These are phyloP conservation scores for Glomeris maerens DNA, from an alignment of 1,140 invertebrate species.

Conservation along the genomic window DNA sequence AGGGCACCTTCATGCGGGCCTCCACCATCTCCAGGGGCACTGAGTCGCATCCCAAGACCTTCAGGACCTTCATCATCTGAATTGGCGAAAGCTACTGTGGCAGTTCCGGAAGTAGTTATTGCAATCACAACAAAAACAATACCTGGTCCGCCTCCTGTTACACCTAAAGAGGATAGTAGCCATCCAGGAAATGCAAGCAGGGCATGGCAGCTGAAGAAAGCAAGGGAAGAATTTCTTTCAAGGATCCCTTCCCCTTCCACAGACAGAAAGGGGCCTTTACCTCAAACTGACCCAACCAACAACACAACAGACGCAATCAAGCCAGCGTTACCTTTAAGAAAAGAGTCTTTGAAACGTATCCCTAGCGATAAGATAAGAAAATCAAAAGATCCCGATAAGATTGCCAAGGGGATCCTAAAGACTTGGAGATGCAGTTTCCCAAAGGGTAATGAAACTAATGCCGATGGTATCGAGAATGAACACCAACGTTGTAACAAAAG, in stretches of 20 bases:
- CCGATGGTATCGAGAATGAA: not conserved
- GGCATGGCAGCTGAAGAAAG: not conserved
- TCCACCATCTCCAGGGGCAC: too few species aligned
- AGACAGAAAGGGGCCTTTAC: not conserved
- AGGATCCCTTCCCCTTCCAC: not conserved
- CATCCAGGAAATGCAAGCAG: not conserved
- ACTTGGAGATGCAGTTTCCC: not conserved
- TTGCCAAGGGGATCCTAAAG: not conserved
- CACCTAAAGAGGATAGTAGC: not conserved
- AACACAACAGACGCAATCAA: too few species aligned
- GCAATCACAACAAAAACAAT: too few species aligned
- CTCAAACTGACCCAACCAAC: not conserved
- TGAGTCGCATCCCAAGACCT: too few species aligned
- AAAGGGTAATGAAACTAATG: not conserved
- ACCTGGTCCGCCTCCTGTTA: not conserved
- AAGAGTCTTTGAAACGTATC: too few species aligned
- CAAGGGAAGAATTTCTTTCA: slow-evolving; percentile 1
- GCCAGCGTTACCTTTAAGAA: too few species aligned
- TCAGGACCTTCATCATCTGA: too few species aligned
- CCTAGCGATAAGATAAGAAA: too few species aligned
- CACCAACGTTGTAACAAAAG: not conserved
- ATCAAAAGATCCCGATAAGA: too few species aligned
- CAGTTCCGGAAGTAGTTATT: too few species aligned
- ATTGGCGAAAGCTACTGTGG: too few species aligned
- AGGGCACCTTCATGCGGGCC: too few species aligned